Evolutionary conservation across 2,888 invertebrate genomes (phyloP).

Genomic region (Leptinotarsa peninsularis): DNA sequence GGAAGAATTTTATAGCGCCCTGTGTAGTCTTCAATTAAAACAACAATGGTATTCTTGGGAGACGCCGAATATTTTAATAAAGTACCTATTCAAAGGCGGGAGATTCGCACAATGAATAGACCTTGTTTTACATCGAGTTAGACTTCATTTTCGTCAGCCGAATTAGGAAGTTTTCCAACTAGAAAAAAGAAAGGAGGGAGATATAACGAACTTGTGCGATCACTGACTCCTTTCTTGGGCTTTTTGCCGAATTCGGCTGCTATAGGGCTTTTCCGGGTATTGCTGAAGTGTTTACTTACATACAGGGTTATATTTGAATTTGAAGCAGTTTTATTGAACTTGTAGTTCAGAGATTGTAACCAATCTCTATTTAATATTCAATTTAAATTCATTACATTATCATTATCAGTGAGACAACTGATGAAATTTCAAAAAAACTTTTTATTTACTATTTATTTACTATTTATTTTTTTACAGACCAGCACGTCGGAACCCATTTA

Average conservation of each 20-base stretch:
- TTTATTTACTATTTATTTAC: too few relatives aligned
- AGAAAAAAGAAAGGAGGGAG: slow-evolving; percentile 31
- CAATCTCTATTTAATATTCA: too few relatives aligned
- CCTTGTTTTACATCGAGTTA: slow-evolving; percentile 48
- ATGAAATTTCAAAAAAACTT: too few relatives aligned
- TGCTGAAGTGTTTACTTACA: neutral
- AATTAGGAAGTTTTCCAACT: slow-evolving; percentile 48
- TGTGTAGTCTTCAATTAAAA: slow-evolving; percentile 60
- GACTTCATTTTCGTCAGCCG: slow-evolving; percentile 49
- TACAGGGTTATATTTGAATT: too few relatives aligned
- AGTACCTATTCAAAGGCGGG: slow-evolving; percentile 45
- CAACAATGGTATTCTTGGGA: slow-evolving; percentile 61
- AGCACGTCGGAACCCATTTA: too few relatives aligned
- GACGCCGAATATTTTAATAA: slow-evolving; percentile 61
- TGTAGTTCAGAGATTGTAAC: too few relatives aligned
- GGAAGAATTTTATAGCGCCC: slow-evolving; percentile 55
- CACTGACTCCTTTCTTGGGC: slow-evolving; percentile 7
- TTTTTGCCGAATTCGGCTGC: slow-evolving; percentile 7
- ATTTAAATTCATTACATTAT: too few relatives aligned
- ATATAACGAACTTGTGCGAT: slow-evolving; percentile 24
- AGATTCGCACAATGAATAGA: slow-evolving; percentile 48
- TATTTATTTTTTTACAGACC: too few relatives aligned
- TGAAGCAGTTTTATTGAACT: too few relatives aligned
- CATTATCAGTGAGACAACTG: too few relatives aligned
- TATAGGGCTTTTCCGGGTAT: neutral